Base-by-base conservation (phyloP, 1,140 invertebrate species). In the Bombus sibiricus region DNA sequence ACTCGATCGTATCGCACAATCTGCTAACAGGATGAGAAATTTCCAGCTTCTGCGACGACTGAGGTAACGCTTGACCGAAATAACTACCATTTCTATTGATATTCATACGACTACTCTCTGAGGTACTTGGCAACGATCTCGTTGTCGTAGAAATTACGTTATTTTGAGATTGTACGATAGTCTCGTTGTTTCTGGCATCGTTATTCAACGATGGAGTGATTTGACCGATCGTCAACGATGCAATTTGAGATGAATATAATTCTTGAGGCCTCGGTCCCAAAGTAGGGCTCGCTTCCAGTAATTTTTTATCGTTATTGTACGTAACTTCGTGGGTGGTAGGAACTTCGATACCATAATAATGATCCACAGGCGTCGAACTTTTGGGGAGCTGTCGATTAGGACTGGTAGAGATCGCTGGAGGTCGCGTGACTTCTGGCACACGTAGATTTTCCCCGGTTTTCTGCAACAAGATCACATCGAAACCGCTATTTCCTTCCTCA, bases 21-120 rank as follows among this genome's bases (percentile, higher is more conserved):
- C 92, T 88, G 64, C 93, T 93, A 47, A 93, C 88, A 18, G 93
- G 93, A 78, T 92, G 90, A 0, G 93, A 93, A 32, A 94, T 77
- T 80, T 93, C 90, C 2, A 88, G 88, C 57, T 91, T 92, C n/a
- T 79, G 87, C 1, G 47, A 22, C 37, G 81, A 62, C n/a, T 43
- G 79, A 37, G 41, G 18, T 1, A 72, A 10, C 6, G 57, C 25
- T 39, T 73, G 84, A 1, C 34, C 71, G 9, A 80, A 39, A 25
- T 85, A 53, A 2, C 66, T 34, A 18, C 18, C 34, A 28, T 59
- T 76, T 59, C 64, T 80, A 13, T 78, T 72, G 18, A 39, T 10
- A 15, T 34, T 86, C n/a, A 53, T 10, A 62, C 78, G 76, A 41
- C 53, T 64, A 37, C 8, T 41, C 22, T 89, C 84, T 8, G 73